Evolutionary conservation across 2,113 vertebrate genomes (phyloP), one percentile per base, ranked within the genome.

Genomic region (Synchiropus splendidus): DNA sequence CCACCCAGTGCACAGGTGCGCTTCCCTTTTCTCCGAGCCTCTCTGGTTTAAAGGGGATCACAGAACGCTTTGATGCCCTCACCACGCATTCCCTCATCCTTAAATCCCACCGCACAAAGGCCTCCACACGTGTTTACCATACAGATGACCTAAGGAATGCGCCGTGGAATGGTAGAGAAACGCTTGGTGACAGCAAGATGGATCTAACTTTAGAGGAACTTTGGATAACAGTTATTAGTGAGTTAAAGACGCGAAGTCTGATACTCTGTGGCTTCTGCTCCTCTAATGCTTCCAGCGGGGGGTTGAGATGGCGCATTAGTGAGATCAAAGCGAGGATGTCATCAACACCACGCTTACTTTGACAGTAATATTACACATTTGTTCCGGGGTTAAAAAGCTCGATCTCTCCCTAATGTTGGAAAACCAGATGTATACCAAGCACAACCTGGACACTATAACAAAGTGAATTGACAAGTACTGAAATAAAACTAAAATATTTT

Each of bases 131-230:
- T 81, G 74, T 76, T 80, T 81, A 73, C 67, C 63, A 73, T 61
- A 63, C 75, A 79, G 56, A 70, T 79, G 64, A 81, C 68, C 72
- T 79, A 61, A 77, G 60, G 54, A 79, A 82, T 80, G 72, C 57
- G 42, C 35, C 37, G 34, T 74, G 53, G 69, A 70, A 52, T 61
- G 48, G 49, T 36, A 61, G 45, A 66, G 37, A 31, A 56, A 48
- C 54, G 34, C 48, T 61, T 13, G 6, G 17, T 30, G 16, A 44
- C 47, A 48, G 12, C 13, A 12, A 39, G 38, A 44, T 48, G 48
- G 39, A 31, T 51, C 18, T 45, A 12, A 16, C 9, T 55, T 38
- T 6, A 32, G 18, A 32, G 38, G 42, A 49, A 35, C 18, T 30
- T 47, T 49, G 13, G 9, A 48, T 48, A 43, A 10, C 6, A 34